Base-by-base conservation (phyloP, 2,113 vertebrate species). In the Cricetomys ansorgei region DNA sequence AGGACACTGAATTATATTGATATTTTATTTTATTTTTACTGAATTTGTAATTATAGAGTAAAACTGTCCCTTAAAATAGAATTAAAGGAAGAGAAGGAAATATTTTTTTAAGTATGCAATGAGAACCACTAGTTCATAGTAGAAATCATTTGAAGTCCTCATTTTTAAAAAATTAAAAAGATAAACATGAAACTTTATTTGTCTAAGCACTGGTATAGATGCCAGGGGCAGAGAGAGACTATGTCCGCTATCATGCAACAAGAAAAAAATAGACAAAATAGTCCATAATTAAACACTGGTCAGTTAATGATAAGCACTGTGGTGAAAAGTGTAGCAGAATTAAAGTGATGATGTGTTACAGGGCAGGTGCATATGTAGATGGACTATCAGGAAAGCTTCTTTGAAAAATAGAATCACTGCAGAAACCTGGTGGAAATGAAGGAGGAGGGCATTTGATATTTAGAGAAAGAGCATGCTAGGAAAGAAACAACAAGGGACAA, bases 1-100 rank as follows among this genome's bases (percentile, higher is more conserved):
- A 88, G n/a, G 88, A 80, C 19, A 29, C 12, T 85, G 73, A 23
- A 55, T 92, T 70, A 59, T 43, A 55, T 5, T 27, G 57, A 85
- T 40, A 62, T 95, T 69, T 79, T 85, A 81, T 88, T 69, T 91
- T 37, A 76, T 57, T 84, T 4, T 40, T 87, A 89, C 50, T 67
- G 45, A 86, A 55, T 59, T 65, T 45, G 10, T 85, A 81, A 59
- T 45, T 31, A 70, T 48, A 91, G 91, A 88, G 16, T 31, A 40
- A 91, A 92, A 85, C 45, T 73, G 12, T n/a, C 16, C 23, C n/a
- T n/a, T n/a, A n/a, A n/a, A n/a, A n/a, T n/a, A n/a, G n/a, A n/a
- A 50, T 73, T 62, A 69, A 94, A 89, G 55, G 83, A 91, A 65
- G 40, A 76, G 55, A 25, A 10, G 9, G 16, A 37, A 10, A 27